Conservation (phyloP, 2,113 vertebrate species). For the Lampris megalopsis region DNA sequence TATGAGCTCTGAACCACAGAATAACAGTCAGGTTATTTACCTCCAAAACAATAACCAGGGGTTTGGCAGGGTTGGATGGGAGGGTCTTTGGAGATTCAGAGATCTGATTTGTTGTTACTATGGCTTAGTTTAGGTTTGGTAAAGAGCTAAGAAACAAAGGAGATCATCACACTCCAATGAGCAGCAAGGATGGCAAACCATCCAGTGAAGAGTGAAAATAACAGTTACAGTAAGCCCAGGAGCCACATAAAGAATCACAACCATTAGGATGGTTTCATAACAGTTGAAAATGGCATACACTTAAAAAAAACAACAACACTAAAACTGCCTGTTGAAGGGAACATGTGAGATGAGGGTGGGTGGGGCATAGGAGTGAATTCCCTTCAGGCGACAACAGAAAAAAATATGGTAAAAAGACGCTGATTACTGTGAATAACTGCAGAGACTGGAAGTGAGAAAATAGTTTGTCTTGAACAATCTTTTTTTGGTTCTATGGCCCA, state of each 20-base stretch:
- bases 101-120: constrained; percentile 51
- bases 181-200: constrained; percentile 69
- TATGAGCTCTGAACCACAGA: constrained; percentile 46
- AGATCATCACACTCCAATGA: constrained; percentile 61
- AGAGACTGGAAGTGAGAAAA: constrained; percentile 29
- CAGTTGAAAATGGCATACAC: constrained; percentile 41
- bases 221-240: constrained; percentile 67
- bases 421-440: background rate
- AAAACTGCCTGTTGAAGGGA: constrained; percentile 29
- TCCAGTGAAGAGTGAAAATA: constrained; percentile 71
- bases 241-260: constrained; percentile 51
- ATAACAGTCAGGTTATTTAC: constrained; percentile 55
- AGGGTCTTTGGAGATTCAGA: constrained; percentile 65
- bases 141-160: constrained; percentile 50
- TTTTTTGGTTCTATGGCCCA: constrained; percentile 47
- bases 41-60: constrained; percentile 37
- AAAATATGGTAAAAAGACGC: constrained; percentile 15
- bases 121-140: constrained; percentile 74
- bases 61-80: background rate
- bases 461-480: constrained; percentile 1
- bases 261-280: constrained; percentile 35
- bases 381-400: constrained; percentile 43
- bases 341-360: constrained; percentile 9
- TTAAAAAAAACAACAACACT: constrained; percentile 41
- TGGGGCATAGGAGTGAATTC: constrained; percentile 17